A percentile compares a stretch with the other conserved stretches of the same genome.
Conservation (phyloP, 1,140 invertebrate genomes). For the Drosophila bocqueti region DNA sequence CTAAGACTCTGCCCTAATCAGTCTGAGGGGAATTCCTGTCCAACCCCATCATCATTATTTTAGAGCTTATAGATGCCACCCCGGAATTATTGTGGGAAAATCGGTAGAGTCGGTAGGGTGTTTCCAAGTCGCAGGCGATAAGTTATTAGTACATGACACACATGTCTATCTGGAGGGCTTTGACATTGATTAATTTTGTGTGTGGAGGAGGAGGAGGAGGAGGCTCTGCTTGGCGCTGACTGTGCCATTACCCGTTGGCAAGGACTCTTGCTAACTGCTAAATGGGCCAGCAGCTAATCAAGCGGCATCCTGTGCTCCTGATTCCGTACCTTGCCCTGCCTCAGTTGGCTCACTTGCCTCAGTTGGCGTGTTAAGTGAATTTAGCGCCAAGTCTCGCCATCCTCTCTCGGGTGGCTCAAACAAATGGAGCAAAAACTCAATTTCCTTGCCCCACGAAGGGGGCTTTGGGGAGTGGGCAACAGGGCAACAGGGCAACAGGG, state of each 20-base stretch:
- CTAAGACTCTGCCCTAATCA: neutral
- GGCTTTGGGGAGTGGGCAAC: neutral
- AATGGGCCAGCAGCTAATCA: conserved; percentile 65
- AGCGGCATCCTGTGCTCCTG: conserved; percentile 37
- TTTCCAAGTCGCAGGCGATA: neutral
- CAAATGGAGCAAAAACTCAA: conserved; percentile 60
- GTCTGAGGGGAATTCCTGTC: neutral
- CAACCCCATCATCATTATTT: neutral
- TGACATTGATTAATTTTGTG: conserved; percentile 3
- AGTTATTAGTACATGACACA: conserved; percentile 24
- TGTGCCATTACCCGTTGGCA: neutral
- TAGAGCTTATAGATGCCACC: neutral
- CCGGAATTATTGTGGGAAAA: neutral
- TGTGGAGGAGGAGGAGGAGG: too few relatives aligned
- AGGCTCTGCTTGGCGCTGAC: neutral
- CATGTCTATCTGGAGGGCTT: neutral
- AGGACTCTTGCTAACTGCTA: neutral
- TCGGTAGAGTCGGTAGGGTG: neutral
- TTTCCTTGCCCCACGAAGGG: conserved; percentile 42
- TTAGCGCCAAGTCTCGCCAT: conserved; percentile 28
- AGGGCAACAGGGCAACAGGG: conserved; percentile 1
- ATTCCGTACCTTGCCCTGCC: neutral
- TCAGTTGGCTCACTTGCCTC: neutral
- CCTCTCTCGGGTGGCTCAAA: conserved; percentile 7
- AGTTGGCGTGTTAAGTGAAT: conserved; percentile 43